phyloP scores from a whole-genome alignment of 2,888 invertebrate species.

The Cactoblastis cactorum region DNA sequence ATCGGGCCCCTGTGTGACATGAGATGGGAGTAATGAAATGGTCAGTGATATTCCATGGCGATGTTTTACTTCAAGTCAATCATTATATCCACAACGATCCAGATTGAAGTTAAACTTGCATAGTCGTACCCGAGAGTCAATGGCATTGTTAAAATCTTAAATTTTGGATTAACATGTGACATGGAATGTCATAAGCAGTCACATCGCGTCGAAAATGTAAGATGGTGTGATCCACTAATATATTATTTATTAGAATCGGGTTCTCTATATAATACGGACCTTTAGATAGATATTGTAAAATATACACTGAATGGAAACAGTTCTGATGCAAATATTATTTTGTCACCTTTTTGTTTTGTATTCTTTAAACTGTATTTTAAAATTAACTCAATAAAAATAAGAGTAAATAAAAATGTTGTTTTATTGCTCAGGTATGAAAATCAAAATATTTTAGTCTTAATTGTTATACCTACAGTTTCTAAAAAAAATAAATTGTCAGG shows the following conservation, averaged over 20 bases:
- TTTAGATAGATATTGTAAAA: constrained; percentile 43
- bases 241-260: constrained; percentile 33
- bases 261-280: constrained; percentile 26
- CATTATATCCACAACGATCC: no score
- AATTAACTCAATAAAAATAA: constrained; percentile 64
- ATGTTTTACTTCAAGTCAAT: no score
- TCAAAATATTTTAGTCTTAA: background rate
- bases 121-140: no score
- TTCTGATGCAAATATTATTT: constrained; percentile 26
- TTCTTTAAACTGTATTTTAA: constrained; percentile 55
- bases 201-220: constrained; percentile 28
- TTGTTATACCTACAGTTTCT: no score
- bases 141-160: no score
- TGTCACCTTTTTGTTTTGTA: constrained; percentile 46
- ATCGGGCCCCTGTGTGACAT: background rate
- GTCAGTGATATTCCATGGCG: background rate
- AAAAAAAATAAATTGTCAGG: no score
- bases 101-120: no score
- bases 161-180: background rate
- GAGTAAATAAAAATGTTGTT: constrained; percentile 19
- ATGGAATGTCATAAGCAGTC: constrained; percentile 11
- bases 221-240: constrained; percentile 36
- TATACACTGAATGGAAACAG: constrained; percentile 13
- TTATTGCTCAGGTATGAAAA: constrained; percentile 13
- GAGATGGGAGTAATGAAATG: background rate